Percentiles rank a stretch among this genome's conserved stretches.
These are phyloP conservation scores for Furcifer pardalis DNA, from an alignment of 2,797 vertebrate species.

Conservation along the genomic window DNA sequence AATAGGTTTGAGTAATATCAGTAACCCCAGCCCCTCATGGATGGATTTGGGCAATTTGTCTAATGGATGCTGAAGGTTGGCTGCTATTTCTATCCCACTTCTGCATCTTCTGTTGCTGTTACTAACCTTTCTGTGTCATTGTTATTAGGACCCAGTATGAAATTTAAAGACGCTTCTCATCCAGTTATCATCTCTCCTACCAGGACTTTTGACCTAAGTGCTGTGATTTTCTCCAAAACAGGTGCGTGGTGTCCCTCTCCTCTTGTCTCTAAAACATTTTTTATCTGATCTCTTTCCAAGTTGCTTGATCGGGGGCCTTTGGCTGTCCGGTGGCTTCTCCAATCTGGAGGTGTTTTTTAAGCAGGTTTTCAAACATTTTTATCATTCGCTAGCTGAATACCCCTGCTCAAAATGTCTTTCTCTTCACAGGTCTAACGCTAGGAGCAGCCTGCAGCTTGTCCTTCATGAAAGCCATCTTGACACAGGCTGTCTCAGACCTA, in stretches of 20 bases:
- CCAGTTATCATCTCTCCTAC: conserved; percentile 78
- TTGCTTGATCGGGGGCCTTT: neutral
- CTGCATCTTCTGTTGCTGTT: neutral
- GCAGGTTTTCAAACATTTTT: neutral
- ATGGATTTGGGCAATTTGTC: neutral
- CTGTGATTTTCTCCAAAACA: conserved; percentile 48
- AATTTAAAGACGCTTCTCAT: conserved; percentile 77
- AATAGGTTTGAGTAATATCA: neutral
- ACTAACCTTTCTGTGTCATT: neutral
- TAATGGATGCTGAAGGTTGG: neutral
- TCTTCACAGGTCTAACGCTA: conserved; percentile 53
- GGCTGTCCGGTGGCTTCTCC: too few relatives aligned
- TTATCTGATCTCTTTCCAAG: neutral
- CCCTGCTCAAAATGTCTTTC: neutral
- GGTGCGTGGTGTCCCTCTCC: conserved; percentile 15
- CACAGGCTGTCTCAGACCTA: conserved; percentile 64
- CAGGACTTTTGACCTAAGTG: conserved; percentile 75
- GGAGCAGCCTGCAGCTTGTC: conserved; percentile 78
- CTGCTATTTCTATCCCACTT: neutral
- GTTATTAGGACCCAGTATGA: conserved; percentile 60
- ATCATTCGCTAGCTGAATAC: neutral
- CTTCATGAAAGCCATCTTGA: conserved; percentile 68
- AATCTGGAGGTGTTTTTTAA: neutral
- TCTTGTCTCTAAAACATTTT: neutral
- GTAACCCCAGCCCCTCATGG: neutral